Evolutionary conservation across 2,888 invertebrate species (phyloP).

Genomic region (Habrosyne pyritoides): DNA sequence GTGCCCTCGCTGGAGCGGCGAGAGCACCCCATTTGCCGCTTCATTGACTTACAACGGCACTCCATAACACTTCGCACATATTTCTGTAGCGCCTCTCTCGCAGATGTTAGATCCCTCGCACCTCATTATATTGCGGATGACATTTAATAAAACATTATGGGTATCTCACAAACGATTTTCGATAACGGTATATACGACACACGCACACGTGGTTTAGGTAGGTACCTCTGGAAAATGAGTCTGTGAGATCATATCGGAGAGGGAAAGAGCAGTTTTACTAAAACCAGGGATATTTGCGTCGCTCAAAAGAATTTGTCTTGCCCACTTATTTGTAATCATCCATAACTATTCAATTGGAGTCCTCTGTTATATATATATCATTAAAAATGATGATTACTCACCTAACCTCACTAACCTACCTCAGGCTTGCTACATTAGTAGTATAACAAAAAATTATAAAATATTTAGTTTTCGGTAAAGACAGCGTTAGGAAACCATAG

Average conservation of each 20-base stretch:
- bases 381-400: no score
- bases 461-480: no score
- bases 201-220: conserved; percentile 10
- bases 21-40: conserved; percentile 82
- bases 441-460: no score
- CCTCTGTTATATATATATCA: no score
- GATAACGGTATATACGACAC: conserved; percentile 60
- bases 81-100: conserved; percentile 78
- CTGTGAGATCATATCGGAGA: background rate
- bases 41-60: conserved; percentile 84
- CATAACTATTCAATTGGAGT: no score
- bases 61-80: conserved; percentile 83
- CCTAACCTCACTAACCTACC: no score
- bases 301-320: background rate
- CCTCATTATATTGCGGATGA: conserved; percentile 83
- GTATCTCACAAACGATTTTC: conserved; percentile 68
- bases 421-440: no score
- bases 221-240: background rate
- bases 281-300: background rate
- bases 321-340: background rate
- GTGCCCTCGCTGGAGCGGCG: conserved; percentile 69
- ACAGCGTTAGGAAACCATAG: no score
- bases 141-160: conserved; percentile 83
- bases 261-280: background rate
- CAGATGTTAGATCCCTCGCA: conserved; percentile 74